Conservation (phyloP, 1,140 invertebrate species). For the Papilio helenus region DNA sequence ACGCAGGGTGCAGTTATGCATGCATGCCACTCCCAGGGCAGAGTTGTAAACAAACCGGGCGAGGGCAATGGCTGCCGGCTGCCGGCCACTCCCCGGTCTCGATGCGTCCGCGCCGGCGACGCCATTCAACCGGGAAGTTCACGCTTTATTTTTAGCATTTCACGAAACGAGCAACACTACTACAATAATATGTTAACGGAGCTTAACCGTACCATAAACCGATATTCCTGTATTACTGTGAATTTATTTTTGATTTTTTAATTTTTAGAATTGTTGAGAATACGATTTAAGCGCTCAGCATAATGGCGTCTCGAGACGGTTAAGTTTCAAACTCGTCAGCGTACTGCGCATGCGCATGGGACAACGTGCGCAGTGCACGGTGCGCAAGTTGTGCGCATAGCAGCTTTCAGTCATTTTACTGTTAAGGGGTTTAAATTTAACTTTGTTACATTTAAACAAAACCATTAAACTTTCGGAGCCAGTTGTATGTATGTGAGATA, state of each 20-base stretch:
- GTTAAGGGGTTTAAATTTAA: not conserved
- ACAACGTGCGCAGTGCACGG: not conserved
- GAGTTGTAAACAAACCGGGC: slow-evolving; percentile 80
- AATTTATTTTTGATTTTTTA: not conserved
- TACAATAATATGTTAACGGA: slow-evolving; percentile 58
- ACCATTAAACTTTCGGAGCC: not conserved
- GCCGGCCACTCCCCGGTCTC: slow-evolving; percentile 73
- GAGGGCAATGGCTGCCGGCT: slow-evolving; percentile 80
- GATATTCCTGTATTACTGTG: not conserved
- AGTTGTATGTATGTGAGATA: not conserved
- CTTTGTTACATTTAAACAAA: not conserved
- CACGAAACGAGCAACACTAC: slow-evolving; percentile 57
- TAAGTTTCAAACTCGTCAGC: slow-evolving; percentile 40
- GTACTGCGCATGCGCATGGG: slow-evolving; percentile 4
- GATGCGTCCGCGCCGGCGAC: slow-evolving; percentile 68
- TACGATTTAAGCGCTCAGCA: not conserved
- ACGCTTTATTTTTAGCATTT: slow-evolving; percentile 80
- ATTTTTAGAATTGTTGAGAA: not conserved
- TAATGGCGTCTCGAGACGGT: slow-evolving; percentile 32
- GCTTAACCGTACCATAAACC: slow-evolving; percentile 39
- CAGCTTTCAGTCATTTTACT: not conserved
- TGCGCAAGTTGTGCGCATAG: not conserved
- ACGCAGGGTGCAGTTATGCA: slow-evolving; percentile 62
- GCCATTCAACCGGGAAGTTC: slow-evolving; percentile 82
- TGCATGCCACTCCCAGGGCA: slow-evolving; percentile 48